Conservation (phyloP, 2,888 invertebrate species). For the Ectropis crepuscularia region DNA sequence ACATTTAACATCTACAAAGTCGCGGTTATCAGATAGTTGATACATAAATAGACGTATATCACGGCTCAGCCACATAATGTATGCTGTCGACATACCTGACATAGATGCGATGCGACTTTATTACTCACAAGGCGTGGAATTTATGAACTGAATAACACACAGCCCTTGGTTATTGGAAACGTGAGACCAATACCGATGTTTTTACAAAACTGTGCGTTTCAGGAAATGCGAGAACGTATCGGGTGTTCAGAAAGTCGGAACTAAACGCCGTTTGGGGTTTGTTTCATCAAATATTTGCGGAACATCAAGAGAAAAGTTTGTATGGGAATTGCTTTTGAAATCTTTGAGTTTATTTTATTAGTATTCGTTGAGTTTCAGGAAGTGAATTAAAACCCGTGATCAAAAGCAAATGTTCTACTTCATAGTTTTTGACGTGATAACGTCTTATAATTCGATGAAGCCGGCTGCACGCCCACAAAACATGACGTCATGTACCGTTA, state of each 20-base stretch:
- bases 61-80: conserved; percentile 65
- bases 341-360: background rate
- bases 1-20: no score
- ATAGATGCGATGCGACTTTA: conserved; percentile 70
- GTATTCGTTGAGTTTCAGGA: background rate
- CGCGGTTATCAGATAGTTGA: background rate
- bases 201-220: conserved; percentile 41
- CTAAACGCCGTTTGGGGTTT: conserved; percentile 7
- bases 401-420: no score
- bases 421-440: no score
- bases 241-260: conserved; percentile 3
- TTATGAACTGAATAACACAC: conserved; percentile 75
- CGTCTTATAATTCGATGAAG: no score
- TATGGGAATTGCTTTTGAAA: background rate
- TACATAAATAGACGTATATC: conserved; percentile 47
- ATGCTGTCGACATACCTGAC: conserved; percentile 72
- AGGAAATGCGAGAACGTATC: conserved; percentile 5
- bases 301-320: background rate
- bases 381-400: no score
- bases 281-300: conserved; percentile 4
- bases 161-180: conserved; percentile 77
- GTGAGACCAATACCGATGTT: conserved; percentile 69
- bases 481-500: no score
- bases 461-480: no score
- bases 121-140: conserved; percentile 71